These are phyloP conservation scores for Apodemus agrarius DNA, from an alignment of 2,797 vertebrate genomes.

Conservation along the genomic window DNA sequence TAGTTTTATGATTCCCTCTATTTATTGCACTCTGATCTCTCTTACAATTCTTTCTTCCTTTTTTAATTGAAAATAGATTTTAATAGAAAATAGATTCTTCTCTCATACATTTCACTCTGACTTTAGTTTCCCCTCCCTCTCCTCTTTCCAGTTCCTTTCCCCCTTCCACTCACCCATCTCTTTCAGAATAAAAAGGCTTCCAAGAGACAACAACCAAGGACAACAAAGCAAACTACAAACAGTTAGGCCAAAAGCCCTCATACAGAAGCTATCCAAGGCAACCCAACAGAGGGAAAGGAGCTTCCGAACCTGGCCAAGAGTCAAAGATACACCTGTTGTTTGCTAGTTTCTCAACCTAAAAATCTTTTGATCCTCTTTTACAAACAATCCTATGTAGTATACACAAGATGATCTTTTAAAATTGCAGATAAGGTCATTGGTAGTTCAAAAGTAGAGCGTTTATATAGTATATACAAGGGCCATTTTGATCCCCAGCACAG, in stretches of 20 bases:
- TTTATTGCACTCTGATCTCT: background rate
- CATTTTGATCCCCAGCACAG: background rate
- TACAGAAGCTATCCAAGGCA: background rate
- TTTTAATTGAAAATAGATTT: background rate
- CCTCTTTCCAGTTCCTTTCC: background rate
- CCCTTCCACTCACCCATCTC: background rate
- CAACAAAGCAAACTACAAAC: background rate
- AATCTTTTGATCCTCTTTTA: background rate
- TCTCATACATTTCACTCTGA: background rate
- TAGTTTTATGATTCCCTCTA: background rate
- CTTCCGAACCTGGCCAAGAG: background rate
- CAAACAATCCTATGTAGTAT: background rate
- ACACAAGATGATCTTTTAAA: conserved; percentile 8
- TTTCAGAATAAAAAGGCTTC: background rate
- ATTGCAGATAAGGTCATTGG: background rate
- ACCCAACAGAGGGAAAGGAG: background rate
- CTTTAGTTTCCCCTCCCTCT: background rate
- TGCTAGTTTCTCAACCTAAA: background rate
- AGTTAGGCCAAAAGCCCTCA: background rate
- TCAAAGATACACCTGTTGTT: background rate
- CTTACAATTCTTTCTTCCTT: background rate
- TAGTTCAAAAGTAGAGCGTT: background rate
- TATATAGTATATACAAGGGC: background rate
- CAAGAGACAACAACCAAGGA: background rate
- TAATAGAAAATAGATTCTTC: background rate